Conservation (phyloP, 2,797 vertebrate genomes). For the Rhynchotus rufescens region DNA sequence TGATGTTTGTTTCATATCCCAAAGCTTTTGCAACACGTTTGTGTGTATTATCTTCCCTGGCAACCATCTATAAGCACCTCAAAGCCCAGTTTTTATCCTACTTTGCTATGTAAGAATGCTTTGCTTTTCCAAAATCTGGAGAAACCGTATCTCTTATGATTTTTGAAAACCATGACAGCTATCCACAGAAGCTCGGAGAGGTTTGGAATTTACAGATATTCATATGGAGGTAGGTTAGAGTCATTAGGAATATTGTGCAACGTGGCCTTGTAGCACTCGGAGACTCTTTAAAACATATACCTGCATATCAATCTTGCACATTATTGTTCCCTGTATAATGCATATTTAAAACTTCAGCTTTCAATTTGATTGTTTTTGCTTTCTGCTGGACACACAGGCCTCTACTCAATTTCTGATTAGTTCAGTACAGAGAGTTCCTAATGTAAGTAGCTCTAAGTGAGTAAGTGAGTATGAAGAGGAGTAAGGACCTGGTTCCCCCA, state of each 20-base stretch:
- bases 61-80: not conserved
- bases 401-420: not conserved
- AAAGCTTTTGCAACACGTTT: not conserved
- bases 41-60: not conserved
- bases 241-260: not conserved
- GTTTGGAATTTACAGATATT: not conserved
- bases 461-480: not conserved
- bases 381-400: not conserved
- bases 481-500: not conserved
- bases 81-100: fast-evolving
- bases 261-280: not conserved
- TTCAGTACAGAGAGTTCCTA: not conserved
- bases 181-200: not conserved
- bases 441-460: not conserved
- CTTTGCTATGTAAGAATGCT: not conserved
- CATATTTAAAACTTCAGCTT: not conserved
- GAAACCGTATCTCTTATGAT: not conserved
- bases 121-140: not conserved
- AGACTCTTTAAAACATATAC: not conserved
- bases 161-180: not conserved
- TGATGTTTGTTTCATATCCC: not conserved
- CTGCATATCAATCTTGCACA: not conserved
- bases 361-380: not conserved
- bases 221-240: not conserved
- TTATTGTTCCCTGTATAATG: not conserved